Base-by-base conservation (phyloP, 2,888 invertebrate species). In the Cordilura impudica region DNA sequence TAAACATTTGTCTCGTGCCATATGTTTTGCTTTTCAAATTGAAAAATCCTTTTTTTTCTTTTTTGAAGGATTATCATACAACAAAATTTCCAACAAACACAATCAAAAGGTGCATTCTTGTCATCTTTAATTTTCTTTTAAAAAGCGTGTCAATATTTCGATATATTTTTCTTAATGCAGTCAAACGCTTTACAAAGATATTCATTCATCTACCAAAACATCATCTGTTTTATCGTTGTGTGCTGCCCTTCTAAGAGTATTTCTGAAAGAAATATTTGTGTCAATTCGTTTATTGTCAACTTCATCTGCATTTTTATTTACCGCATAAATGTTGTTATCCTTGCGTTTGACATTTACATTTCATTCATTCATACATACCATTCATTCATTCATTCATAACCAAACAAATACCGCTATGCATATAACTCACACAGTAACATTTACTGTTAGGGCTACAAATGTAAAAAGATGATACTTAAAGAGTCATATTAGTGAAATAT, bases 301-400 rank as follows among this genome's bases (percentile, higher is more conserved):
- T 78, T 78, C 73, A 78, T 78, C 73, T 78, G 78, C 78, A 78
- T 74, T 78, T 74, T 78, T 74, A 74, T 78, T 78, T 78, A 78
- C 78, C 78, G 78, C 78, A 78, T 74, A 78, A 74, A 73, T 70
- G 78, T 53, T 73, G 73, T 78, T 78, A 78, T 78, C 73, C 78
- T 74, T 78, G 78, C 78, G 73, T 78, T 78, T 78, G 78, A 78
- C 78, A 78, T 78, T 78, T 54, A 74, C 78, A 78, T 78, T 74
- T 78, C 60, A 65, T 70, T 77, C 77, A 61, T 67, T 43, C 45
- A 43, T 65, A 29, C 23, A 10, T 29, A 51, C 58, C 39, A 21
- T 45, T 45, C 23, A 23, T 6, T 54, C 29, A 54, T 39, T 77
- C 65, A 61, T 47, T 72, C 73, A 70, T 70, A 78, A 74, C 73